These are phyloP conservation scores for Pseudochirops corinnae DNA, from an alignment of 2,797 vertebrate species.

Conservation along the genomic window DNA sequence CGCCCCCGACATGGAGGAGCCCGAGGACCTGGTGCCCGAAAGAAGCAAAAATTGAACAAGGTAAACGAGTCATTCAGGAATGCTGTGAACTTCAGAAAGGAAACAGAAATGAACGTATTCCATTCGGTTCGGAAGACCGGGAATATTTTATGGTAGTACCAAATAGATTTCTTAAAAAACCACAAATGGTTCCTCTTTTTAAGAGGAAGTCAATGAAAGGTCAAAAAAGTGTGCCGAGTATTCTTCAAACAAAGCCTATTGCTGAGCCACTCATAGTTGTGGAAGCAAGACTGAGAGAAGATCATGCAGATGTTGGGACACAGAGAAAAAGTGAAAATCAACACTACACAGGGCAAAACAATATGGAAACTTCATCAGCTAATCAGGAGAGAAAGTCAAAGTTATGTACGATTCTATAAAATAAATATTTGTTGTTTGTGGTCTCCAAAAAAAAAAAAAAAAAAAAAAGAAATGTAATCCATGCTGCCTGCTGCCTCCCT, in stretches of 20 bases:
- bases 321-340: conserved; percentile 81
- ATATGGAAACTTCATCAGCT: conserved; percentile 67
- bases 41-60: too few species aligned
- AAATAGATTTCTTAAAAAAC: too few species aligned
- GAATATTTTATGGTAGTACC: too few species aligned
- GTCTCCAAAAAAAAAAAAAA: too few species aligned
- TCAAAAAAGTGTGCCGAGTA: conserved; percentile 79
- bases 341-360: conserved; percentile 73
- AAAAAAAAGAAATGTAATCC: too few species aligned
- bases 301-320: conserved; percentile 68
- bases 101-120: too few species aligned
- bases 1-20: too few species aligned
- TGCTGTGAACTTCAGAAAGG: too few species aligned
- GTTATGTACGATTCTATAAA: conserved; percentile 91
- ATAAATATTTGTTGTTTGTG: conserved; percentile 65
- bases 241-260: conserved; percentile 67
- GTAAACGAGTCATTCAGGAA: too few species aligned
- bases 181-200: conserved; percentile 93
- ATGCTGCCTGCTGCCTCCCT: too few species aligned
- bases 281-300: conserved; percentile 76
- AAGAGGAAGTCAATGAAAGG: conserved; percentile 85
- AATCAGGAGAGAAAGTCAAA: conserved; percentile 83
- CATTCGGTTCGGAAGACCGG: too few species aligned
- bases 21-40: too few species aligned
- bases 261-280: conserved; percentile 70